Evolutionary conservation across 2,888 invertebrate genomes (phyloP), one percentile per base, ranked within the genome.

Genomic region (Lepidocyrtoides sp.): DNA sequence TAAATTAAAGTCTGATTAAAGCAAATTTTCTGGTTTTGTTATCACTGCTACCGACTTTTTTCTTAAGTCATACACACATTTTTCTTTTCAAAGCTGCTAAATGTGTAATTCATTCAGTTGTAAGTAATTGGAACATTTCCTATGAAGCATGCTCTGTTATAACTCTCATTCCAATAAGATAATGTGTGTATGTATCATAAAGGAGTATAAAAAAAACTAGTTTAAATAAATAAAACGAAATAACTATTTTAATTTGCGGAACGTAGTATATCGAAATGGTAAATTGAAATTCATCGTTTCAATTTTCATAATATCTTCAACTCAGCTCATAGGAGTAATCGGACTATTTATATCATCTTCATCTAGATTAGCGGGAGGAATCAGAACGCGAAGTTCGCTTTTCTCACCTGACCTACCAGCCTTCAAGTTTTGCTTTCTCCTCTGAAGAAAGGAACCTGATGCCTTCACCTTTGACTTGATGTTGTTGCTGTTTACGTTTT

Each of bases 381-480:
- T 93, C 8, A 93, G 79, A 17, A 93, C 93, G 20, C 91, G 91
- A 4, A 94, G 85, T 83, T 94, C 94, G 81, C 93, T 92, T 32
- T 93, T 93, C 66, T 93, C 92, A 2, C 88, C 83, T 12, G 88
- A 77, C 89, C 90, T 92, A 2, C 83, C 41, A 48, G 32, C 84
- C 77, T 89, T 92, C 36, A 91, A 26, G 23, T 91, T 92, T n/a
- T 86, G 91, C 29, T 93, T 92, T 26, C 93, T 69, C 66, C 93
- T 75, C 54, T 93, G 93, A 3, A 94, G 88, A 88, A 94, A 93
- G 7, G 94, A 94, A 8, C 93, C 91, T 14, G 94, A 92, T 8
- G 93, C 75, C 14, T 93, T 93, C 14, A 88, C 83, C 54, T 90
- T 92, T 26, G 89, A 82, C 69, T 91, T 91, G 29, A 91, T 66